Conservation (phyloP, 2,797 vertebrate species). For the Myotis daubentonii region DNA sequence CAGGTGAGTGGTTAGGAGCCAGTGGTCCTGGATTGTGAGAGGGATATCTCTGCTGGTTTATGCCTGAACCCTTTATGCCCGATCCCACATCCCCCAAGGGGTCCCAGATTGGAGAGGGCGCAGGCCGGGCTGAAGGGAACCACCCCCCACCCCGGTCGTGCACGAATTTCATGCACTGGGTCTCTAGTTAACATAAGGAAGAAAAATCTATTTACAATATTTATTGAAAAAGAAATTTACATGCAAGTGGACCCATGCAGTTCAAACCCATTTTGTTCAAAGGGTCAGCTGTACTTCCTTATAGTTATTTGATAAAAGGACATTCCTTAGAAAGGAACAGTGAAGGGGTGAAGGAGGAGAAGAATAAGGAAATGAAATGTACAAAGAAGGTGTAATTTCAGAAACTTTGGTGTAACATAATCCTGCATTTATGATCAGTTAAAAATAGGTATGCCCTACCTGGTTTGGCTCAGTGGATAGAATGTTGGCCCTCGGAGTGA, state of each 20-base stretch:
- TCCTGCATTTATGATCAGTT: not conserved
- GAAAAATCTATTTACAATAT: not conserved
- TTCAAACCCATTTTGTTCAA: not conserved
- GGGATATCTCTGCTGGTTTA: too few relatives aligned
- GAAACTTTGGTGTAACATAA: not conserved
- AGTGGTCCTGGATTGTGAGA: too few relatives aligned
- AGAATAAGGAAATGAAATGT: conserved; percentile 36
- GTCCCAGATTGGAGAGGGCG: too few relatives aligned
- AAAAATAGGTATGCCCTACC: not conserved
- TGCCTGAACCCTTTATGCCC: too few relatives aligned
- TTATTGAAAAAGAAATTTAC: not conserved
- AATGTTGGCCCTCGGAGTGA: too few relatives aligned
- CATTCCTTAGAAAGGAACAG: conserved; percentile 17
- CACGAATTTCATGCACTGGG: too few relatives aligned
- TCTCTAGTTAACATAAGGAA: not conserved
- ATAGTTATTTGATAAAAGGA: conserved; percentile 6
- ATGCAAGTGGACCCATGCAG: not conserved
- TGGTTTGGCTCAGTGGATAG: too few relatives aligned
- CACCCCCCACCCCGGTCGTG: too few relatives aligned
- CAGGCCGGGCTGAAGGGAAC: too few relatives aligned
- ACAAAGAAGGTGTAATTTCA: not conserved
- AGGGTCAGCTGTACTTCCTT: not conserved
- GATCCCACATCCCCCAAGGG: too few relatives aligned
- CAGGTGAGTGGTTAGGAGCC: too few relatives aligned
- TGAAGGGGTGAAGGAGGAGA: not conserved